A percentile compares a stretch with the other conserved stretches of the same genome.
Evolutionary conservation across 2,797 vertebrate genomes (phyloP).

Genomic region (Adelosebastes latens): DNA sequence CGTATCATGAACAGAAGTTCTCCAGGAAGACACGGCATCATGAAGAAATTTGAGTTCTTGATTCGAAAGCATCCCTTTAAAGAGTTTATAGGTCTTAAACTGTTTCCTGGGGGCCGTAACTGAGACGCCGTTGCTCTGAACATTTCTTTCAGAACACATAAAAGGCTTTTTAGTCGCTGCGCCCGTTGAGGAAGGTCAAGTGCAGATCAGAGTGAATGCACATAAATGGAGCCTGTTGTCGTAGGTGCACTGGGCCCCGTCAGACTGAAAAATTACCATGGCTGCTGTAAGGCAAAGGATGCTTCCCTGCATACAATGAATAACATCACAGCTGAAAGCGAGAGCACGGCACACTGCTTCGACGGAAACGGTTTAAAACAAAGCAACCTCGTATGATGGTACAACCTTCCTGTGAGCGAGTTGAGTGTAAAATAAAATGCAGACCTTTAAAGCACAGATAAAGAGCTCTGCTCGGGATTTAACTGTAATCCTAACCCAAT

Average conservation of each 20-base stretch:
- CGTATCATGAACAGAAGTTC: slow-evolving; percentile 40
- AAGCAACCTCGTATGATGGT: slow-evolving; percentile 8
- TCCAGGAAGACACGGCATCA: slow-evolving; percentile 11
- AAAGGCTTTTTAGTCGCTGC: slow-evolving; percentile 64
- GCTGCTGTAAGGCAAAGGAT: slow-evolving; percentile 53
- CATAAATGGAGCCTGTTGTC: slow-evolving; percentile 67
- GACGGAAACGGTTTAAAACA: slow-evolving; percentile 21
- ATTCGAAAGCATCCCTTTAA: slow-evolving; percentile 61
- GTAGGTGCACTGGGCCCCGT: slow-evolving; percentile 50
- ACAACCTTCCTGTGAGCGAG: not conserved
- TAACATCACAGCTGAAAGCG: slow-evolving; percentile 42
- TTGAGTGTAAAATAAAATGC: slow-evolving; percentile 7
- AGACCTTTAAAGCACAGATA: slow-evolving; percentile 26
- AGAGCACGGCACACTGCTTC: slow-evolving; percentile 14
- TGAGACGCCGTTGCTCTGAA: slow-evolving; percentile 40
- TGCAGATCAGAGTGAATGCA: slow-evolving; percentile 67
- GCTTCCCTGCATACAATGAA: slow-evolving; percentile 66
- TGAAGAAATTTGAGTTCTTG: slow-evolving; percentile 45
- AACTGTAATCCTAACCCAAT: slow-evolving; percentile 41
- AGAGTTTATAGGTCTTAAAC: slow-evolving; percentile 63
- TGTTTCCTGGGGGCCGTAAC: slow-evolving; percentile 40
- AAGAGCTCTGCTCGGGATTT: slow-evolving; percentile 35
- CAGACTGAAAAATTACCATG: slow-evolving; percentile 73
- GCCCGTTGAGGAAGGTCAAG: slow-evolving; percentile 73
- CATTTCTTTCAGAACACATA: slow-evolving; percentile 57